Conservation (phyloP, 2,888 invertebrate species). For the Ochlodes sylvanus region DNA sequence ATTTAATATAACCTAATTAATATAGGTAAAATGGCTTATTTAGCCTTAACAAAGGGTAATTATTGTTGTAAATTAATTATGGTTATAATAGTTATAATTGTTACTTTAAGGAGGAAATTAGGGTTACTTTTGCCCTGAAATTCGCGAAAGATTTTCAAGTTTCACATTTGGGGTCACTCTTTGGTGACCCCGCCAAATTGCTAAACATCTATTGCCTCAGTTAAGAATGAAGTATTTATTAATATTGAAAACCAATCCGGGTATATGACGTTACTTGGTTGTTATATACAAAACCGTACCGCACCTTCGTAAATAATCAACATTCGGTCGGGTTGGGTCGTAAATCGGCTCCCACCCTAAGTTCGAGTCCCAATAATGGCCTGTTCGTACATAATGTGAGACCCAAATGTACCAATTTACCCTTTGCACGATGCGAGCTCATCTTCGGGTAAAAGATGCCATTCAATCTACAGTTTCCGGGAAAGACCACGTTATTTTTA, state of each 20-base stretch:
- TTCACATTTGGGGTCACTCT: too few species aligned
- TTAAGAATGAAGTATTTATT: background rate
- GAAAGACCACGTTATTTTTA: constrained; percentile 64
- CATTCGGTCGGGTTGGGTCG: constrained; percentile 33
- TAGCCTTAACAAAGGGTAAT: too few species aligned
- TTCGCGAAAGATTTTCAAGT: too few species aligned
- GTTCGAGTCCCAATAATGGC: constrained; percentile 64
- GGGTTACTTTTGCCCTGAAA: too few species aligned
- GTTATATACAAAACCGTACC: constrained; percentile 20
- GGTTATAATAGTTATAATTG: too few species aligned
- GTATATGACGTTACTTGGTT: constrained; percentile 10
- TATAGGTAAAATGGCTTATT: too few species aligned
- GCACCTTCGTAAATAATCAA: constrained; percentile 38
- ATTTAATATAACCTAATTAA: too few species aligned
- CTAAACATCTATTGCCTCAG: too few species aligned
- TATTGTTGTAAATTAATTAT: too few species aligned
- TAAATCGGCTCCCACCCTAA: constrained; percentile 42
- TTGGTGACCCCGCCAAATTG: too few species aligned
- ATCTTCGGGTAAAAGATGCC: constrained; percentile 57
- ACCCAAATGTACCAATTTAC: constrained; percentile 67
- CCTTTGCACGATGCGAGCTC: constrained; percentile 55
- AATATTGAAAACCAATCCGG: constrained; percentile 12
- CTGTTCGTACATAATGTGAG: constrained; percentile 63
- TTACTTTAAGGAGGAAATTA: too few species aligned
- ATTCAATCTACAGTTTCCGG: constrained; percentile 61